These are phyloP conservation scores for Cryptoprocta ferox DNA, from an alignment of 2,797 vertebrate genomes.

Conservation along the genomic window DNA sequence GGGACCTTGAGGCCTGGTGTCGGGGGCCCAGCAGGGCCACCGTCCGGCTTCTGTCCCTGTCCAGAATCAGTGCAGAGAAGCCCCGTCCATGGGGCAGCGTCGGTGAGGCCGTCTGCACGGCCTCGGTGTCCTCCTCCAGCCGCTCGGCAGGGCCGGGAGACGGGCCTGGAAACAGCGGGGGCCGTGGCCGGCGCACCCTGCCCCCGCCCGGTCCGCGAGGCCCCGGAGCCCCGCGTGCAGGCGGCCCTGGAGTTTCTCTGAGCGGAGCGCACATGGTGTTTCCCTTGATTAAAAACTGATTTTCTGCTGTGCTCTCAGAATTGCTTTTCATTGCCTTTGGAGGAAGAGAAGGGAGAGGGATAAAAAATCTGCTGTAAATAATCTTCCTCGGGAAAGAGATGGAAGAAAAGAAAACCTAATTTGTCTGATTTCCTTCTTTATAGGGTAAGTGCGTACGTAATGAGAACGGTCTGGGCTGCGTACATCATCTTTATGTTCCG, in stretches of 20 bases:
- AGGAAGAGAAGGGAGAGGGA: conserved; percentile 55
- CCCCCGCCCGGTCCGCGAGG: no score
- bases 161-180: no score
- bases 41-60: fast-evolving
- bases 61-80: fast-evolving
- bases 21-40: fast-evolving
- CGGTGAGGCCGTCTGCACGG: fast-evolving
- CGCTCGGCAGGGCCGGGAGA: no score
- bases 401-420: conserved; percentile 28
- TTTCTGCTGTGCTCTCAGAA: conserved; percentile 72
- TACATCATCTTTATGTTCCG: background rate
- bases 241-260: background rate
- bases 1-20: fast-evolving
- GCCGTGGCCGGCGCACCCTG: no score
- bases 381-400: conserved; percentile 20
- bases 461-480: background rate
- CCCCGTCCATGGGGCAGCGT: background rate
- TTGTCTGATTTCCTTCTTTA: conserved; percentile 26
- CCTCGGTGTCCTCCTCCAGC: fast-evolving
- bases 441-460: background rate
- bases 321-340: conserved; percentile 74
- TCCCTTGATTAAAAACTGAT: conserved; percentile 80
- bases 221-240: background rate
- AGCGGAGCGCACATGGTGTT: conserved; percentile 57
- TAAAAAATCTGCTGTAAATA: conserved; percentile 54